phyloP scores from a whole-genome alignment of 2,888 invertebrate genomes.

The Agrotis exclamationis region DNA sequence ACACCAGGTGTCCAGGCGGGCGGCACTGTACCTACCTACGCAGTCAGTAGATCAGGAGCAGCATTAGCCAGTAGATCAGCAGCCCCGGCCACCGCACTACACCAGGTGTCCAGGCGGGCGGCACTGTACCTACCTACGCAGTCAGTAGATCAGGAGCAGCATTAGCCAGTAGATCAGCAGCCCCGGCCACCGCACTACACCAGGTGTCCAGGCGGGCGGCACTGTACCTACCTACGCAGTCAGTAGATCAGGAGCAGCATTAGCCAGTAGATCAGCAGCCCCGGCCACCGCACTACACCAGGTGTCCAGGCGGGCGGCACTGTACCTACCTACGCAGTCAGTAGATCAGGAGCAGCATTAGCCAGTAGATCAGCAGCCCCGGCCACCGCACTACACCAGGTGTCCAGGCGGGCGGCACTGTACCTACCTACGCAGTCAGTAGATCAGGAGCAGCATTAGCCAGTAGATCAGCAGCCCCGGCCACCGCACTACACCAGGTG shows the following conservation, averaged over 20 bases:
- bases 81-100: constrained; percentile 77
- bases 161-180: constrained; percentile 75
- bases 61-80: constrained; percentile 73
- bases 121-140: too few species aligned
- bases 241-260: constrained; percentile 79
- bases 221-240: too few species aligned
- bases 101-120: too few species aligned
- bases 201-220: too few species aligned
- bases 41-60: constrained; percentile 81
- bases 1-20: too few species aligned
- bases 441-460: constrained; percentile 77
- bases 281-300: constrained; percentile 80
- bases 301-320: too few species aligned
- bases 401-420: too few species aligned
- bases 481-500: constrained; percentile 81
- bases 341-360: constrained; percentile 77
- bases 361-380: constrained; percentile 78
- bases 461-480: constrained; percentile 77
- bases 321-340: constrained; percentile 72
- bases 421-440: constrained; percentile 72
- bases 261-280: constrained; percentile 77
- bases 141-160: constrained; percentile 81
- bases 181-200: constrained; percentile 78
- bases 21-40: too few species aligned
- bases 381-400: constrained; percentile 80